These are phyloP conservation scores for Ophonus ardosiacus DNA, from an alignment of 2,888 invertebrate species.

Conservation along the genomic window DNA sequence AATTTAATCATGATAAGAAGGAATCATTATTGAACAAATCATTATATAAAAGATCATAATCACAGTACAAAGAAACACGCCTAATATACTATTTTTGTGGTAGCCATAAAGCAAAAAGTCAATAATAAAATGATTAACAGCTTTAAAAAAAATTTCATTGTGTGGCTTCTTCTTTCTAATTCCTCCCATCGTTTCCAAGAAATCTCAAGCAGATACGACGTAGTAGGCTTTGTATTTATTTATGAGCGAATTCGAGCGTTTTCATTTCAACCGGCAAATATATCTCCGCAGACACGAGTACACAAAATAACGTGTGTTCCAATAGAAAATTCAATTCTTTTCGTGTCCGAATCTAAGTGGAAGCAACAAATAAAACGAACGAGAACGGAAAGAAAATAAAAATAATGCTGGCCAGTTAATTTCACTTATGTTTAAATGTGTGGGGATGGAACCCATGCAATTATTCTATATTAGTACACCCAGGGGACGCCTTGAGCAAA, in stretches of 20 bases:
- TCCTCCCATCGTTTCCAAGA: no score
- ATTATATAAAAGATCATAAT: no score
- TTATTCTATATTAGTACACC: slow-evolving; percentile 73
- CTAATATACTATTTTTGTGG: no score
- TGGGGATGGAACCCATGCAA: slow-evolving; percentile 67
- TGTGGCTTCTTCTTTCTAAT: no score
- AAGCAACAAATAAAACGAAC: slow-evolving; percentile 52
- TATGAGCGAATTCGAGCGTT: neutral
- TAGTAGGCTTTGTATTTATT: neutral
- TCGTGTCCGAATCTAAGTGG: slow-evolving; percentile 49
- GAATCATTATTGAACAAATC: no score
- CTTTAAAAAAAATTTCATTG: no score
- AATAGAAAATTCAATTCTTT: slow-evolving; percentile 61
- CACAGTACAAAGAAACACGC: no score
- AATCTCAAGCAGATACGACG: no score
- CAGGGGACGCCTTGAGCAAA: slow-evolving; percentile 65
- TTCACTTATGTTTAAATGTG: slow-evolving; percentile 68
- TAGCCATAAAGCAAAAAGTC: no score
- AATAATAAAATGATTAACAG: no score
- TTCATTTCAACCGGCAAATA: neutral
- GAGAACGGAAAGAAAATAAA: slow-evolving; percentile 69
- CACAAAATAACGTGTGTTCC: slow-evolving; percentile 37
- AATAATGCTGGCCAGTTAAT: slow-evolving; percentile 73
- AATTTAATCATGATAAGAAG: no score
- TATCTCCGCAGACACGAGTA: slow-evolving; percentile 10